These are phyloP conservation scores for Unio delphinus DNA, from an alignment of 2,888 invertebrate genomes.

Conservation along the genomic window DNA sequence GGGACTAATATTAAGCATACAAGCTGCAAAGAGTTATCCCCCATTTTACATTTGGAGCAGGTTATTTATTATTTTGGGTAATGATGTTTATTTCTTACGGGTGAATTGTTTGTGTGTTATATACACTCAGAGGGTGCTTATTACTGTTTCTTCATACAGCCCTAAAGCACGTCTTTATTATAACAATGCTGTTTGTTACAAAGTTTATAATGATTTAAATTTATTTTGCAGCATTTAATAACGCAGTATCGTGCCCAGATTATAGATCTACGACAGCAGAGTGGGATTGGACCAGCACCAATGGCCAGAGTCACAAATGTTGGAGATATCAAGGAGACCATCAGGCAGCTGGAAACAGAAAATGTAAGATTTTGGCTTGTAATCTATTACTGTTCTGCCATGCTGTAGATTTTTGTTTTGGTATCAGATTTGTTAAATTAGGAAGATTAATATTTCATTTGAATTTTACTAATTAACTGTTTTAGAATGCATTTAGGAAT, in stretches of 20 bases:
- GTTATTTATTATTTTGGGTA: too few species aligned
- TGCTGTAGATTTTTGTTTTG: not conserved
- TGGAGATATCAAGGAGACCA: constrained; percentile 55
- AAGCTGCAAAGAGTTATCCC: too few species aligned
- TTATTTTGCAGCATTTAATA: constrained; percentile 53
- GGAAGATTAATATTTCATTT: not conserved
- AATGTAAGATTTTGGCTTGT: constrained; percentile 52
- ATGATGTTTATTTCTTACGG: too few species aligned
- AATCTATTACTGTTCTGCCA: not conserved
- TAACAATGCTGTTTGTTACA: too few species aligned
- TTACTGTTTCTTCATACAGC: too few species aligned
- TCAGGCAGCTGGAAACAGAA: constrained; percentile 62
- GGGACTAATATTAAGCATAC: too few species aligned
- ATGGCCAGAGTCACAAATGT: constrained; percentile 48
- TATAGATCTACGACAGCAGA: constrained; percentile 55
- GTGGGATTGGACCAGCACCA: constrained; percentile 50
- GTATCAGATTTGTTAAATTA: not conserved
- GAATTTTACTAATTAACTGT: too few species aligned
- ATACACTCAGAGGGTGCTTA: too few species aligned
- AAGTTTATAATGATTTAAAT: not conserved
- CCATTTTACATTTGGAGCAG: too few species aligned
- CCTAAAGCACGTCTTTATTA: not conserved
- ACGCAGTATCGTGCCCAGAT: constrained; percentile 63
- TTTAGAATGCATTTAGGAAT: too few species aligned
- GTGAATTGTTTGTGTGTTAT: too few species aligned